Base-by-base conservation (phyloP, 2,113 vertebrate genomes). In the Psilopogon haemacephalus region DNA sequence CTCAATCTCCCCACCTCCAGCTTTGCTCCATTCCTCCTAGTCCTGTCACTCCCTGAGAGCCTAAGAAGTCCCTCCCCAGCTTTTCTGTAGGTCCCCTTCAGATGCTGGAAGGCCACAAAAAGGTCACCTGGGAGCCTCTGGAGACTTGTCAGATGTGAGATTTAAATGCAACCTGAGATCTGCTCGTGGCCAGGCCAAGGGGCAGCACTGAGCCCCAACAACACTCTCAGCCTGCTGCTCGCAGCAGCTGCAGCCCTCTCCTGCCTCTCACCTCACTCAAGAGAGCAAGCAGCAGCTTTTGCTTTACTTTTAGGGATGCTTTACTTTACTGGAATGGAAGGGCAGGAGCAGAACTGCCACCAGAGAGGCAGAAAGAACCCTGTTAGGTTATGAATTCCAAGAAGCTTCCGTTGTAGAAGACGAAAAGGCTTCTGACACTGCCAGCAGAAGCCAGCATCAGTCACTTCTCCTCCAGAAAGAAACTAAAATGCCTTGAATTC, bases 321-420 rank as follows among this genome's bases (percentile, higher is more conserved):
- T 44, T 80, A 84, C 21, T 63, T n/a, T n/a, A n/a, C 37, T 84
- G 55, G 60, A 86, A 27, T 9, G 13, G 54, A 64, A 80, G 3
- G 26, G 56, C 26, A 73, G 19, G 35, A 83, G 7, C 21, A 73
- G 35, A 63, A 80, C 1, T 62, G 17, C 9, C 59, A 77, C 13
- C 44, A 77, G 38, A 73, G 0, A 33, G 10, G 28, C 2, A 80
- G 62, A 67, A 71, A 64, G 38, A 87, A 44, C 9, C 12, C 63
- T 3, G 21, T 76, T 69, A 46, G 0, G 0, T 13, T 44, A 44
- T 44, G 42, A 44, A 18, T 44, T 44, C 42, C 42, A 44, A 44
- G 42, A 60, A 16, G 33, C 50, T 80, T 84, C 28, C 72, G 33
- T 27, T 84, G 62, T 9, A 84, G 26, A 63, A 73, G 30, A 33